Conservation (phyloP, 53 echinoderm and acorn worm genomes). For the Henricia sp. region DNA sequence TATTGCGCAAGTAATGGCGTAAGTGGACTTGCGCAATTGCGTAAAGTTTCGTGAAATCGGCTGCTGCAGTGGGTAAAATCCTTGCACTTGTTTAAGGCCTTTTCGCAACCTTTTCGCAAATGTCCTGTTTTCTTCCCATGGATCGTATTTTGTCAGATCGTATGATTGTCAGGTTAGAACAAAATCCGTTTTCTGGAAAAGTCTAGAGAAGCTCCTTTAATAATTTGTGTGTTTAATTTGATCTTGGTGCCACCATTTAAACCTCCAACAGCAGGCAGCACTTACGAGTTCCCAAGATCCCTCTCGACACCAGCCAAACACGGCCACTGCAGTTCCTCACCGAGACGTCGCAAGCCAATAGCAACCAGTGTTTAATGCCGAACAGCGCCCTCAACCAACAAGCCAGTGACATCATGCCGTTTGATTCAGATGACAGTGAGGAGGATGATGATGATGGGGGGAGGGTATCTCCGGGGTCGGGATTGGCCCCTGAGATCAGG, state of each 20-base stretch:
- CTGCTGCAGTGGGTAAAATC: too few relatives aligned
- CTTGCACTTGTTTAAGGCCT: too few relatives aligned
- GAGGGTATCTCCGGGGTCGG: slow-evolving; percentile 66
- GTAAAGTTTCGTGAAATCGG: too few relatives aligned
- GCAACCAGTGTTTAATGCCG: slow-evolving; percentile 38
- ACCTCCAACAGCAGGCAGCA: slow-evolving; percentile 12
- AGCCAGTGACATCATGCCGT: slow-evolving; percentile 97
- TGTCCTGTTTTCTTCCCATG: too few relatives aligned
- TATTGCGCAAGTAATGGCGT: too few relatives aligned
- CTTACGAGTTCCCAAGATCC: slow-evolving; percentile 44
- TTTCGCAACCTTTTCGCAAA: too few relatives aligned
- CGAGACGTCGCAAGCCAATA: slow-evolving; percentile 20
- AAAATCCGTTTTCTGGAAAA: too few relatives aligned
- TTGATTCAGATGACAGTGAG: slow-evolving; percentile 95
- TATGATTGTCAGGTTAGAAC: too few relatives aligned
- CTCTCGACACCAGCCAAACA: slow-evolving; percentile 41
- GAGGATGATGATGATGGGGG: slow-evolving; percentile 81
- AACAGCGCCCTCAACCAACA: slow-evolving; percentile 63
- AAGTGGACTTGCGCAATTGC: too few relatives aligned
- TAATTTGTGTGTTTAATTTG: too few relatives aligned
- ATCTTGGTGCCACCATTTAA: background rate
- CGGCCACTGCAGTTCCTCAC: slow-evolving; percentile 21
- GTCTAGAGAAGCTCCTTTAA: too few relatives aligned
- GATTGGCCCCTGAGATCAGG: slow-evolving; percentile 51
- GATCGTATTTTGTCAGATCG: too few relatives aligned